phyloP scores from a whole-genome alignment of 2,888 invertebrate genomes.

The Drosophila testacea region DNA sequence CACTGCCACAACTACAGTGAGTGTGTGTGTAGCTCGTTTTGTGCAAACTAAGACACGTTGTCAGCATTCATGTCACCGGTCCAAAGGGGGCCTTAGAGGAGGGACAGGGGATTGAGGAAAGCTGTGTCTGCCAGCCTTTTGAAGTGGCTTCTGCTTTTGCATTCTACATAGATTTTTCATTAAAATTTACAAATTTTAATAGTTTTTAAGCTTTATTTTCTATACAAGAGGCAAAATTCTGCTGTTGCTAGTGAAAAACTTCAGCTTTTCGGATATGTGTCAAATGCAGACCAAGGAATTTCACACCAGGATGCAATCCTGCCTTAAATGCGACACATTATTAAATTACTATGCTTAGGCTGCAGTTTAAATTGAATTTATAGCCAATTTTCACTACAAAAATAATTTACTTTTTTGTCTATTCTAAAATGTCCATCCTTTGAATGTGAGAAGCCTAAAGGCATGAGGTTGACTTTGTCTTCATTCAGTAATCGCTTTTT shows the following conservation, averaged over 20 bases:
- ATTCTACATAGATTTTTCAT: constrained; percentile 71
- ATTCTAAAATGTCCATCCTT: too few species aligned
- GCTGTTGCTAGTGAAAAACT: constrained; percentile 48
- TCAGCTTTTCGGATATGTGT: constrained; percentile 51
- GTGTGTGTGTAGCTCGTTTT: constrained; percentile 60
- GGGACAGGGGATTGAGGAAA: not conserved
- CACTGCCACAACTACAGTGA: constrained; percentile 38
- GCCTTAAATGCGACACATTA: constrained; percentile 41
- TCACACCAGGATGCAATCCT: constrained; percentile 37
- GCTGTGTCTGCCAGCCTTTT: constrained; percentile 45
- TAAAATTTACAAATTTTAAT: constrained; percentile 70
- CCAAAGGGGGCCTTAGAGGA: not conserved
- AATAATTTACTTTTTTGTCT: too few species aligned
- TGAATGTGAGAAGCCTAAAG: too few species aligned
- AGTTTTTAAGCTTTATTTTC: constrained; percentile 48
- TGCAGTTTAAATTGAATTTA: constrained; percentile 9
- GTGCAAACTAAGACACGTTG: constrained; percentile 82
- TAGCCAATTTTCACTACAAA: too few species aligned
- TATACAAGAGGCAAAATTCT: constrained; percentile 38
- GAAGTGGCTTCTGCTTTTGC: constrained; percentile 72
- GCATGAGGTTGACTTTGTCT: too few species aligned
- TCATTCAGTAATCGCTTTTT: too few species aligned
- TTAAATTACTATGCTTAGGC: constrained; percentile 19
- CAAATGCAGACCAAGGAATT: constrained; percentile 46
- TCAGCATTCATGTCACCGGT: constrained; percentile 80